phyloP scores from a whole-genome alignment of 2,113 vertebrate species.

The Oriolus oriolus region DNA sequence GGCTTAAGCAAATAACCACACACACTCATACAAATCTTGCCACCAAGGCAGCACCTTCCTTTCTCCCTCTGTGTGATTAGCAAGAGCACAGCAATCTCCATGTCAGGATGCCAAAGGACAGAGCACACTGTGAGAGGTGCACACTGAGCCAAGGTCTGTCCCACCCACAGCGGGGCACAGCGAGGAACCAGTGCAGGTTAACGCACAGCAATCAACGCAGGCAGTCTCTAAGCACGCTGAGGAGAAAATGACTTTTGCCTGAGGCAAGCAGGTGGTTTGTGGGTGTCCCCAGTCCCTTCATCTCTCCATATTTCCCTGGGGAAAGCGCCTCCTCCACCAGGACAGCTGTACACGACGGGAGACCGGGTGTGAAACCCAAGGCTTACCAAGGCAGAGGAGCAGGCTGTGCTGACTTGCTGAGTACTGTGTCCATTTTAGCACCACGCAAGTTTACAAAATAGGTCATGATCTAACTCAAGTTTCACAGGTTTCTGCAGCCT shows the following conservation, averaged over 20 bases:
- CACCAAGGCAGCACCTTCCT: neutral
- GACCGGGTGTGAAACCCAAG: neutral
- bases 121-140: neutral
- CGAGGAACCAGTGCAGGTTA: neutral
- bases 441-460: neutral
- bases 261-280: neutral
- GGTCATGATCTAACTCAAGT: neutral
- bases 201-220: neutral
- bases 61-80: neutral
- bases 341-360: neutral
- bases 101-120: neutral
- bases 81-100: neutral
- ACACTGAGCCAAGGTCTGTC: neutral
- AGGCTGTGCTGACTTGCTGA: neutral
- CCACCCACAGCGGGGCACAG: neutral
- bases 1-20: neutral
- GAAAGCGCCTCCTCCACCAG: neutral
- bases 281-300: neutral
- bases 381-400: neutral
- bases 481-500: neutral
- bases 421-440: constrained; percentile 11
- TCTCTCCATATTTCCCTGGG: neutral
- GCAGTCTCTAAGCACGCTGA: neutral
- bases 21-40: neutral
- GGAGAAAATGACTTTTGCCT: neutral